Conservation (phyloP, 2,113 vertebrate species). For the Phaetusa simplex region DNA sequence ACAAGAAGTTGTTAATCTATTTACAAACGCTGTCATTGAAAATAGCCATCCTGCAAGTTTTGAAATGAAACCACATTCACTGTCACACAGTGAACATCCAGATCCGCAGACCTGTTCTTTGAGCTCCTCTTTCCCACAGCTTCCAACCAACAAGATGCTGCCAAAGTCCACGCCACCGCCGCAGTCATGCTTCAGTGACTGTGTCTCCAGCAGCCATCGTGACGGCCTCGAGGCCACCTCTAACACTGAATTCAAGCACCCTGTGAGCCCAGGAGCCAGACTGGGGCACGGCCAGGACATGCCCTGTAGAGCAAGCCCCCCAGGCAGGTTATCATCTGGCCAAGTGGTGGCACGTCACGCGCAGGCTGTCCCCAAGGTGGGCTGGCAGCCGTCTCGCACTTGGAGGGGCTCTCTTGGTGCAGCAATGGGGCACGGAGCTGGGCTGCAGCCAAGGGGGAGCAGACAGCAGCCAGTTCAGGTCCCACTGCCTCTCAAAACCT, state of each 20-base stretch:
- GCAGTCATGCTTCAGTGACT: background rate
- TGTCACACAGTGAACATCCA: rapidly evolving
- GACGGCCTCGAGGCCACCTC: rapidly evolving
- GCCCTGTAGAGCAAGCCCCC: background rate
- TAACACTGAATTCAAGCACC: background rate
- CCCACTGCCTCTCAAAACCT: background rate
- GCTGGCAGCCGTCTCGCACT: rapidly evolving
- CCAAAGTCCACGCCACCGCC: background rate
- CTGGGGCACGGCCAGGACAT: rapidly evolving
- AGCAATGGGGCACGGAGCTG: rapidly evolving
- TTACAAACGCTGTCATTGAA: background rate
- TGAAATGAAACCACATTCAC: background rate
- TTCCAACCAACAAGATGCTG: background rate
- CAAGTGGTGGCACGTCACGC: rapidly evolving
- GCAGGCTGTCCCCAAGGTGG: background rate
- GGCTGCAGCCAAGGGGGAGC: background rate
- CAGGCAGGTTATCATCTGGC: rapidly evolving
- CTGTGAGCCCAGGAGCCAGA: background rate
- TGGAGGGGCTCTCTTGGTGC: background rate
- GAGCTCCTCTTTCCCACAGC: background rate
- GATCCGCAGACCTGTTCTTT: background rate
- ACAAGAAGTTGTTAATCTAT: background rate
- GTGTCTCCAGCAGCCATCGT: background rate
- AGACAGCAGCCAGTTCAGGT: background rate
- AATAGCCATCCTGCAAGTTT: background rate